Evolutionary conservation across 2,888 invertebrate species (phyloP).

Genomic region (Zygogramma bicolorata): DNA sequence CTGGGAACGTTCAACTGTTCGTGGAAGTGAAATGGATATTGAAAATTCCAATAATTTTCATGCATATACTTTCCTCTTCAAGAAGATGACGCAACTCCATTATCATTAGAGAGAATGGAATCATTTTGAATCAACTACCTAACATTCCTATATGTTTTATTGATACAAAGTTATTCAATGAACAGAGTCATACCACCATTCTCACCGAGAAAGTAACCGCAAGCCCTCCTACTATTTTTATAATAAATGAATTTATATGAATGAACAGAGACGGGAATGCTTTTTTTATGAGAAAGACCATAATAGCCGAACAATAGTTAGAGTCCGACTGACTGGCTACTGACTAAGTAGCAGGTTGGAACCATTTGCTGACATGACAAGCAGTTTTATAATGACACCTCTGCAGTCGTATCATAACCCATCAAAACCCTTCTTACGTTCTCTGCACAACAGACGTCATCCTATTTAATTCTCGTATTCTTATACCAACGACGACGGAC

Average conservation of each 20-base stretch:
- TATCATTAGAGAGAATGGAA: too few species aligned
- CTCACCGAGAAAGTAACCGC: background rate
- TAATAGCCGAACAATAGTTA: slow-evolving; percentile 59
- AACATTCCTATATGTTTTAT: too few species aligned
- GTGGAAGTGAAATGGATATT: too few species aligned
- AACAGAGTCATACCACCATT: too few species aligned
- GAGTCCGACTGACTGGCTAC: slow-evolving; percentile 66
- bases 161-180: too few species aligned
- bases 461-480: slow-evolving; percentile 64
- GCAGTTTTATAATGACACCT: slow-evolving; percentile 67
- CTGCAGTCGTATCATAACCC: slow-evolving; percentile 62
- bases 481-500: slow-evolving; percentile 25
- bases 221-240: slow-evolving; percentile 32
- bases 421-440: slow-evolving; percentile 51
- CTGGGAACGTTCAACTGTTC: too few species aligned
- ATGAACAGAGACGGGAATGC: slow-evolving; percentile 49
- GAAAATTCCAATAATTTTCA: too few species aligned
- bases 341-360: slow-evolving; percentile 67
- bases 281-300: slow-evolving; percentile 53
- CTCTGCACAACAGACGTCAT: slow-evolving; percentile 61
- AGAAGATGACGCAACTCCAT: too few species aligned
- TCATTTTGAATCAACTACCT: too few species aligned
- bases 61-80: too few species aligned
- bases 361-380: slow-evolving; percentile 67
- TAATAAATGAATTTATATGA: slow-evolving; percentile 43